Evolutionary conservation across 1,140 invertebrate species (phyloP), one percentile per base, ranked within the genome.

Genomic region (Caenorhabditis latens): DNA sequence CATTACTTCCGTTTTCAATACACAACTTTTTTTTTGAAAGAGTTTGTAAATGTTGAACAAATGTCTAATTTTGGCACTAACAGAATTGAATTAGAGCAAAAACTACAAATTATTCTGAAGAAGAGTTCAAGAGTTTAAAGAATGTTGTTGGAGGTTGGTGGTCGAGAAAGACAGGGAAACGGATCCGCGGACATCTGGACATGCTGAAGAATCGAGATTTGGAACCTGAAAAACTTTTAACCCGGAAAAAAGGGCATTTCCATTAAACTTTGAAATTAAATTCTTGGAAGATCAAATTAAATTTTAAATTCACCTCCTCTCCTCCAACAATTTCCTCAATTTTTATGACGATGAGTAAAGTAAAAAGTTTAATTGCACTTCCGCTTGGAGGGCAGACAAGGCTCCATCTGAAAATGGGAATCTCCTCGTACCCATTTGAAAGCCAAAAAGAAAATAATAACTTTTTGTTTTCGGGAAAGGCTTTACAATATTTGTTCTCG

Each of bases 1-100:
- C 61, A 42, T 65, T 65, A 65, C 61, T 65, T 65, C 61, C 61
- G 21, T 65, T 65, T 65, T 58, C 4, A 19, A 58, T n/a, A 58
- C 2, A 58, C 16, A 11, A 53, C 50, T 11, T 11, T 53, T 53
- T 11, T 53, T 53, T 32, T 32, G 32, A 32, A 32, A 32, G 32
- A 53, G 3, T 53, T 16, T 14, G 50, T 3, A 53, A 9, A 53
- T 11, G 13, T 53, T 16, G 50, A 32, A 32, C 32, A 32, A 32
- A 32, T 32, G n/a, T n/a, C n/a, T n/a, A n/a, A n/a, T n/a, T n/a
- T n/a, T n/a, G 32, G 32, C 32, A 32, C 32, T 1, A 32, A 32
- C 2, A 32, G 32, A 2, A 32, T 32, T 32, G 2, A 32, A 32
- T 32, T 32, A 32, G 32, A 32, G 2, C 32, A 32, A 32, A 32